Evolutionary conservation across 2,113 vertebrate species (phyloP).

Genomic region (Neodon shergylaensis): DNA sequence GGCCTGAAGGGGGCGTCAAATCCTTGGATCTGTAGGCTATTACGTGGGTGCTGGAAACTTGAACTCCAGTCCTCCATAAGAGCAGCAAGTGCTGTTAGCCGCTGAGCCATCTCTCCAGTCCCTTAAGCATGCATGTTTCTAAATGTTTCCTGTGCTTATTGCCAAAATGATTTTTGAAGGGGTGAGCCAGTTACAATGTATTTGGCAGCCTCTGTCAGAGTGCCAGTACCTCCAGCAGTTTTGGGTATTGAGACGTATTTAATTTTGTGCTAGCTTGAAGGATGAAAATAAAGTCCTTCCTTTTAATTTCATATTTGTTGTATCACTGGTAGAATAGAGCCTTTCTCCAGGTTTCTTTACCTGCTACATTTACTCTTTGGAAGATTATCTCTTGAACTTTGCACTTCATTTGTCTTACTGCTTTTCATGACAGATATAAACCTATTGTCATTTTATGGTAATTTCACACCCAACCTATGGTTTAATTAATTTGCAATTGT

Average conservation of each 20-base stretch:
- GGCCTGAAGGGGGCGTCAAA: neutral
- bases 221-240: neutral
- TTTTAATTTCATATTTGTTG: constrained; percentile 26
- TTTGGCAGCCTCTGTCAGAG: neutral
- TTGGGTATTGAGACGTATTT: neutral
- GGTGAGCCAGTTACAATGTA: neutral
- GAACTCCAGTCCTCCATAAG: too few relatives aligned
- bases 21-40: neutral
- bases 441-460: neutral
- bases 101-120: too few relatives aligned
- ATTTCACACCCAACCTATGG: neutral
- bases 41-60: neutral
- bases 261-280: neutral
- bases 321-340: neutral
- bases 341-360: neutral
- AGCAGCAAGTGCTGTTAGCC: neutral
- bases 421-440: constrained; percentile 34
- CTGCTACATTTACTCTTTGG: neutral
- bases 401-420: neutral
- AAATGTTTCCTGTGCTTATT: constrained; percentile 11
- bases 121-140: neutral
- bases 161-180: constrained; percentile 23
- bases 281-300: neutral
- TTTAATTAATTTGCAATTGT: constrained; percentile 47
- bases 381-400: neutral